phyloP scores from a whole-genome alignment of 2,888 invertebrate species.

The Smittia aterrima region DNA sequence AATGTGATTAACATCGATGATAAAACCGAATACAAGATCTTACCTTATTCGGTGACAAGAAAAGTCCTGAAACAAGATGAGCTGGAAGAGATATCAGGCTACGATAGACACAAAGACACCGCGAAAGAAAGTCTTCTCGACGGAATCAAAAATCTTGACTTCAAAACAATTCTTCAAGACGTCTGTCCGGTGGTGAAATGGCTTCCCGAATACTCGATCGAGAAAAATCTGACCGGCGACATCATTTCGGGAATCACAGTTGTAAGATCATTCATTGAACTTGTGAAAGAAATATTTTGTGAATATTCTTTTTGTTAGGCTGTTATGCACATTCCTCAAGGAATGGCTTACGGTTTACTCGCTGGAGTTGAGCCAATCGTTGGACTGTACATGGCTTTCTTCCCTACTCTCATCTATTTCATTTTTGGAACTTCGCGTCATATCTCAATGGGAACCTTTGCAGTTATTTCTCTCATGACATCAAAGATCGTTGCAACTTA shows the following conservation, averaged over 20 bases:
- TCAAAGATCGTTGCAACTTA: slow-evolving; percentile 66
- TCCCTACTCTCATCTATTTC: slow-evolving; percentile 78
- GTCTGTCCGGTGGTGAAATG: slow-evolving; percentile 61
- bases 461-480: slow-evolving; percentile 81
- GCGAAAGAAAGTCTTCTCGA: not conserved
- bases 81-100: slow-evolving; percentile 10
- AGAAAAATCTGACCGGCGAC: slow-evolving; percentile 64
- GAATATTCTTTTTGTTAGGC: slow-evolving; percentile 46
- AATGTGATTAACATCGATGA: slow-evolving; percentile 15
- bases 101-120: slow-evolving; percentile 29
- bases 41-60: slow-evolving; percentile 28
- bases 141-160: not conserved
- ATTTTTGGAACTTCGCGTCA: slow-evolving; percentile 81
- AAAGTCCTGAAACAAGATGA: slow-evolving; percentile 35
- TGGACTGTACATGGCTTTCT: slow-evolving; percentile 80
- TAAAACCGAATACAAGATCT: not conserved
- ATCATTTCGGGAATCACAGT: slow-evolving; percentile 79
- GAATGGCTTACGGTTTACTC: slow-evolving; percentile 69
- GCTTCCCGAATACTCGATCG: slow-evolving; percentile 63
- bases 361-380: slow-evolving; percentile 66
- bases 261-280: too few relatives aligned
- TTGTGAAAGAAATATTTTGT: too few relatives aligned
- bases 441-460: slow-evolving; percentile 79
- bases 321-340: slow-evolving; percentile 82
- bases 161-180: slow-evolving; percentile 40